phyloP scores from a whole-genome alignment of 2,113 vertebrate genomes.

The Solenodon paradoxus region DNA sequence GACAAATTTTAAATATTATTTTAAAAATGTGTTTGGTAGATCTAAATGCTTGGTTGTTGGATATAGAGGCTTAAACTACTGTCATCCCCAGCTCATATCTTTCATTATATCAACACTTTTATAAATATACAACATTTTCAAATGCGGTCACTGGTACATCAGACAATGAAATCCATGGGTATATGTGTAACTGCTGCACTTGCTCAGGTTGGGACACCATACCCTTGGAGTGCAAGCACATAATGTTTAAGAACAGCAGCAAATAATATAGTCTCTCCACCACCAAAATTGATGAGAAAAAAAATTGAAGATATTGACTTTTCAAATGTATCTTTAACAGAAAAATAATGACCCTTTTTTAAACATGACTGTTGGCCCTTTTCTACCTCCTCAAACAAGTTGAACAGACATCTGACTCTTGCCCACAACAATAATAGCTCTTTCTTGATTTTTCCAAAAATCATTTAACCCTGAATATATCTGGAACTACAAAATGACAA shows the following conservation, averaged over 20 bases:
- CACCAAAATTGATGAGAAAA: slow-evolving; percentile 7
- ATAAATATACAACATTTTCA: not conserved
- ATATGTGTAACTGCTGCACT: not conserved
- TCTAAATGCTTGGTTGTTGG: not conserved
- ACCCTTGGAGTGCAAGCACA: not conserved
- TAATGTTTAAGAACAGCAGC: not conserved
- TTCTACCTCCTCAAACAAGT: not conserved
- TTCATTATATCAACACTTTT: not conserved
- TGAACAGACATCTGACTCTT: not conserved
- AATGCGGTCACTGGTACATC: not conserved
- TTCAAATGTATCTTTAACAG: not conserved
- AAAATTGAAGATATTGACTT: not conserved
- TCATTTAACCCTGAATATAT: not conserved
- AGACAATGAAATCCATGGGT: not conserved
- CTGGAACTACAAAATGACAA: not conserved
- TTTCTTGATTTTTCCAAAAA: slow-evolving; percentile 34
- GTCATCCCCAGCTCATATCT: not conserved
- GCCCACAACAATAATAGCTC: not conserved
- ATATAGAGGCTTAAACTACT: not conserved
- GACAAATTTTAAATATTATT: not conserved
- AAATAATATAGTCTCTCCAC: not conserved
- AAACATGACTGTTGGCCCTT: not conserved
- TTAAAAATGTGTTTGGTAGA: not conserved
- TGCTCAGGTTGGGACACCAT: not conserved
- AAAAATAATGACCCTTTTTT: not conserved